A percentile compares a stretch with the other conserved stretches of the same genome.
These are phyloP conservation scores for Hoplias malabaricus DNA, from an alignment of 2,113 vertebrate species.

Conservation along the genomic window DNA sequence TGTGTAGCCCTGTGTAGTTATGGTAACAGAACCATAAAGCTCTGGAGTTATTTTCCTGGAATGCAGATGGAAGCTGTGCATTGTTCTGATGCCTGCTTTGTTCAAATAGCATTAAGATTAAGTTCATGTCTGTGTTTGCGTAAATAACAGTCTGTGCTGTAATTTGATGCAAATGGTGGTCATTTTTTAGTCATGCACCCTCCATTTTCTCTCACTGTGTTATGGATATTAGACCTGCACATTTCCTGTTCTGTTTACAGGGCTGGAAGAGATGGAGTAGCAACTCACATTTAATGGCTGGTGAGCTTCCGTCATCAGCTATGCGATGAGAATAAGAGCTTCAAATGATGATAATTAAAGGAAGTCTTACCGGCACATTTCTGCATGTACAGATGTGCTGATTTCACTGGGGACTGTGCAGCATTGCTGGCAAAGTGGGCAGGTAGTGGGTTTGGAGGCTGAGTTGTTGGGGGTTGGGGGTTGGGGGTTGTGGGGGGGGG, in stretches of 20 bases:
- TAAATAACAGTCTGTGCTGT: neutral
- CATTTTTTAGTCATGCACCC: neutral
- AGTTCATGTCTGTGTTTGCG: neutral
- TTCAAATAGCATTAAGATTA: neutral
- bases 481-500: neutral
- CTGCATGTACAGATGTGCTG: neutral
- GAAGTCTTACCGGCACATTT: neutral
- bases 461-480: neutral
- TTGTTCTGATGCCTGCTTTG: neutral
- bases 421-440: neutral
- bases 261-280: neutral
- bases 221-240: neutral
- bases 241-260: neutral
- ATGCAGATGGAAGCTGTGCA: neutral
- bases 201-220: neutral
- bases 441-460: neutral
- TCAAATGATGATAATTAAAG: neutral
- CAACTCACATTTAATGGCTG: neutral
- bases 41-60: conserved; percentile 12
- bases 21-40: conserved; percentile 9
- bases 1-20: conserved; percentile 11
- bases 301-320: neutral
- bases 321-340: neutral
- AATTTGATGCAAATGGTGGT: neutral
- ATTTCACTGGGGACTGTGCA: neutral